phyloP scores from a whole-genome alignment of 2,888 invertebrate genomes.

The Mongoloraphidia duomilia region DNA sequence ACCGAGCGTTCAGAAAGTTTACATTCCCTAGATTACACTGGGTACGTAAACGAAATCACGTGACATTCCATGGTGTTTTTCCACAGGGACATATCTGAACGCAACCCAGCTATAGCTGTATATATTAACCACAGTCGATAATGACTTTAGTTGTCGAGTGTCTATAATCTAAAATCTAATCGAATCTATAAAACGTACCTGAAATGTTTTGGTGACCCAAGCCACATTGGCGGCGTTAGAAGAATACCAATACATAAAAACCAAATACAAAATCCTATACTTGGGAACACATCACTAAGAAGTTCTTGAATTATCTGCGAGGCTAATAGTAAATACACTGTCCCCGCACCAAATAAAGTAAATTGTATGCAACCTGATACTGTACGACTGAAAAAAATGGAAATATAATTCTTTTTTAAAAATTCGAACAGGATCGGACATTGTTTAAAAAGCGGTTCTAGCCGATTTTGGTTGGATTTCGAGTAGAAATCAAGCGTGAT shows the following conservation, averaged over 20 bases:
- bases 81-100: too few species aligned
- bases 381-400: constrained; percentile 24
- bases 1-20: too few species aligned
- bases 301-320: constrained; percentile 48
- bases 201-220: constrained; percentile 58
- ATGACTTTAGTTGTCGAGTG: too few species aligned
- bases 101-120: too few species aligned
- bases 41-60: too few species aligned
- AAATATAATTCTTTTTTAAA: constrained; percentile 1
- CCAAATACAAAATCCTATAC: constrained; percentile 45
- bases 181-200: constrained; percentile 33
- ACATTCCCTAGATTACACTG: too few species aligned
- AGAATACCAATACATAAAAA: constrained; percentile 42
- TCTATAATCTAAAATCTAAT: too few species aligned
- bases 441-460: too few species aligned
- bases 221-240: constrained; percentile 47
- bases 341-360: constrained; percentile 50
- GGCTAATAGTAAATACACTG: constrained; percentile 49
- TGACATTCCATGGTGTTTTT: too few species aligned
- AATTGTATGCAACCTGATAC: constrained; percentile 47
- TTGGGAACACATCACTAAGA: constrained; percentile 32
- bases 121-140: too few species aligned
- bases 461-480: too few species aligned
- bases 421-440: background rate
- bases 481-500: too few species aligned